These are phyloP conservation scores for Zhuqinia jingwanae DNA, from an alignment of 2,888 invertebrate genomes.

Conservation along the genomic window DNA sequence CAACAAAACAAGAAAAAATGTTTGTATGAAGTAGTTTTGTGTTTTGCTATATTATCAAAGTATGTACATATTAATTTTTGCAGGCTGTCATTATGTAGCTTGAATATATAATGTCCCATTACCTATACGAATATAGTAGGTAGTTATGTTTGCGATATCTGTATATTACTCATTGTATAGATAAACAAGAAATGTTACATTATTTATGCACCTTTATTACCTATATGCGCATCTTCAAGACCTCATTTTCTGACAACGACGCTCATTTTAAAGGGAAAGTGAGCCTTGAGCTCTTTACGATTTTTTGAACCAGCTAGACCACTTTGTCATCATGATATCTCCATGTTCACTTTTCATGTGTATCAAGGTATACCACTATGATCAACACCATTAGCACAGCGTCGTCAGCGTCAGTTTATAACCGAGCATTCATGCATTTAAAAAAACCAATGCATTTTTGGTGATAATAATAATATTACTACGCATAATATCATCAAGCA, in stretches of 20 bases:
- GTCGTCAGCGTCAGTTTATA: not conserved
- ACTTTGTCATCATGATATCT: no score
- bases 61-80: not conserved
- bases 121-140: not conserved
- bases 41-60: no score
- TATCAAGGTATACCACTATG: conserved; percentile 10
- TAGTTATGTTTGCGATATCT: not conserved
- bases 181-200: conserved; percentile 17
- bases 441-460: conserved; percentile 32
- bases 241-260: conserved; percentile 59
- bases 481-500: conserved; percentile 5
- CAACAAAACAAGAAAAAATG: not conserved
- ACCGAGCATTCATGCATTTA: not conserved
- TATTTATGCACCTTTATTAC: not conserved
- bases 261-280: conserved; percentile 61
- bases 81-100: not conserved
- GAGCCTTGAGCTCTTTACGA: conserved; percentile 61
- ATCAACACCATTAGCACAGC: no score
- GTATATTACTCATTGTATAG: not conserved
- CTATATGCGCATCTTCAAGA: conserved; percentile 60
- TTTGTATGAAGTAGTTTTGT: not conserved
- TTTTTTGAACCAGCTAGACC: conserved; percentile 26
- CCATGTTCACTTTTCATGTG: conserved; percentile 34
- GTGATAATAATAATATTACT: conserved; percentile 35
- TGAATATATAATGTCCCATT: not conserved